Percentiles rank a stretch among this genome's conserved stretches.
These are phyloP conservation scores for Forbesichthys papilliferus DNA, from an alignment of 2,113 vertebrate species.

Conservation along the genomic window DNA sequence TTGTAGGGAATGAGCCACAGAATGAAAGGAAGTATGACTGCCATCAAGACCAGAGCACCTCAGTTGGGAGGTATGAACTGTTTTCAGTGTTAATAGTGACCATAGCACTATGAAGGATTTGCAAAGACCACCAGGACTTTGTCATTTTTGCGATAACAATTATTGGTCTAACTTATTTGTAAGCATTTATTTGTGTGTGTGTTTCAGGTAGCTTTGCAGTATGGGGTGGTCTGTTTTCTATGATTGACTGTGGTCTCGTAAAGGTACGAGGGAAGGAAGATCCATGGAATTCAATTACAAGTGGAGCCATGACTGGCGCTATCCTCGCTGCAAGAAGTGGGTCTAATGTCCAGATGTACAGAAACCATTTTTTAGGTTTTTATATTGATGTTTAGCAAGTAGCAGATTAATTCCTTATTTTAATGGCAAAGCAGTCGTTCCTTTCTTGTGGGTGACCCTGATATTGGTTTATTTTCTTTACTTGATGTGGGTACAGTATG, in stretches of 20 bases:
- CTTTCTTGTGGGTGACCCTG: no score
- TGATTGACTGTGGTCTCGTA: constrained; percentile 95
- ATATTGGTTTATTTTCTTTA: no score
- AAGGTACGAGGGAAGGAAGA: constrained; percentile 94
- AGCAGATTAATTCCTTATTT: no score
- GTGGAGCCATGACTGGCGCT: constrained; percentile 93
- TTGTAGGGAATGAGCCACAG: constrained; percentile 89
- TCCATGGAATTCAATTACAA: constrained; percentile 98
- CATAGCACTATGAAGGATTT: neutral
- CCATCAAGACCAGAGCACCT: constrained; percentile 90
- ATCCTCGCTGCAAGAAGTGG: constrained; percentile 96
- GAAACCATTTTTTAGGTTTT: neutral
- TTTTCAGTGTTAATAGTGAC: neutral
- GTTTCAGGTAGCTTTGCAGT: constrained; percentile 91
- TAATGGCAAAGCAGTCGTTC: no score
- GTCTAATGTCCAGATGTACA: constrained; percentile 33
- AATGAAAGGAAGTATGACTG: constrained; percentile 88
- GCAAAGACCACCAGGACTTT: neutral
- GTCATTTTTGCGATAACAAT: neutral
- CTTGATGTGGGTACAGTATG: neutral
- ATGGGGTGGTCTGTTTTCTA: constrained; percentile 96
- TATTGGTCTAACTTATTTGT: neutral
- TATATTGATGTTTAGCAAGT: neutral
- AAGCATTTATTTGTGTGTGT: neutral
- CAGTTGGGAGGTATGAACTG: constrained; percentile 86